Evolutionary conservation across 2,113 vertebrate species (phyloP).

Genomic region (Menidia beryllina): DNA sequence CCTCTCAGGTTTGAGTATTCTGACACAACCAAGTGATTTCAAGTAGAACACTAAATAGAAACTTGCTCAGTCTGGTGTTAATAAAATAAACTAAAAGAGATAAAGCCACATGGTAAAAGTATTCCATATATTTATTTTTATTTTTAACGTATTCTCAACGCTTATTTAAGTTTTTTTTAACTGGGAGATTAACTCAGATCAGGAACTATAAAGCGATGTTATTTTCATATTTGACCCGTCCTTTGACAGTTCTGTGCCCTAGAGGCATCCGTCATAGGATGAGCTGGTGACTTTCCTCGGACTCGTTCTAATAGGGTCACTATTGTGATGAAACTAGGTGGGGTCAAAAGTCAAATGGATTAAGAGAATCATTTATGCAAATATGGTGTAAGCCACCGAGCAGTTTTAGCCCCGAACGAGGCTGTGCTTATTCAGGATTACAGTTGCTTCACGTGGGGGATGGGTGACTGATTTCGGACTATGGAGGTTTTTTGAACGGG

Average conservation of each 20-base stretch:
- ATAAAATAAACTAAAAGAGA: no score
- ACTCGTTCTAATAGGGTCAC: background rate
- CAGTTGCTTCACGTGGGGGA: constrained; percentile 12
- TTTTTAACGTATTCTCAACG: no score
- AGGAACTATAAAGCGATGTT: background rate
- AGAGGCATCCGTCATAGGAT: background rate
- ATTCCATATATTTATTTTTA: no score
- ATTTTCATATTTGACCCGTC: background rate
- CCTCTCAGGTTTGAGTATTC: no score
- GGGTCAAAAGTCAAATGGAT: constrained; percentile 46
- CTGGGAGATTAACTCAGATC: background rate
- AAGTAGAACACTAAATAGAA: no score
- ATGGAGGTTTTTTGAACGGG: background rate
- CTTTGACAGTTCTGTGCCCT: background rate
- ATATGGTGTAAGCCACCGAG: constrained; percentile 49
- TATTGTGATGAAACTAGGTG: constrained; percentile 27
- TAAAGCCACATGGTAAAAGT: no score
- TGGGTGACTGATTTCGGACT: background rate
- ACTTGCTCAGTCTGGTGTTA: no score
- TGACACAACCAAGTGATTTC: no score
- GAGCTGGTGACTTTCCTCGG: background rate
- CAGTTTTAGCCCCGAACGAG: constrained; percentile 10
- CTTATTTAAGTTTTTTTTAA: no score
- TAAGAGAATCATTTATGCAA: constrained; percentile 53
- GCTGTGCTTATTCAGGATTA: constrained; percentile 44